Evolutionary conservation across 1,140 invertebrate genomes (phyloP).

Genomic region (Heliconius hermathena): DNA sequence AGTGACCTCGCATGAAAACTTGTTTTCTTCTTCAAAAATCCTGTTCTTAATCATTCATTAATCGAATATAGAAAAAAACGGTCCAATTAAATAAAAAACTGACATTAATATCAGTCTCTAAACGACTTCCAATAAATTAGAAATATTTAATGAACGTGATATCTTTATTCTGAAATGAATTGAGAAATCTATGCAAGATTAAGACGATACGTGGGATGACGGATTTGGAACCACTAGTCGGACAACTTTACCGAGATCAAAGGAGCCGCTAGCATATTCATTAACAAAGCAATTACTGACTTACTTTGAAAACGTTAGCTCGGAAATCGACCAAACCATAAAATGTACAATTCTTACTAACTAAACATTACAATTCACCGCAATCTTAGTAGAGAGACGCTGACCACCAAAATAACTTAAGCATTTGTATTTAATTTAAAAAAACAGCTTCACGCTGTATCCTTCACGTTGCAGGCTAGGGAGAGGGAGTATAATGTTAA

Average conservation of each 20-base stretch:
- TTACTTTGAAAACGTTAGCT: slow-evolving; percentile 66
- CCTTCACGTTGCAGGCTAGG: too few species aligned
- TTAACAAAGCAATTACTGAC: slow-evolving; percentile 76
- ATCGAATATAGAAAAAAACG: slow-evolving; percentile 44
- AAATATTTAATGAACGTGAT: slow-evolving; percentile 68
- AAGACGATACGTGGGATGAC: slow-evolving; percentile 50
- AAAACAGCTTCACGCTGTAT: too few species aligned
- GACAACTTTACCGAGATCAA: slow-evolving; percentile 65
- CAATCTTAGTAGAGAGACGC: slow-evolving; percentile 17
- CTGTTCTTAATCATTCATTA: slow-evolving; percentile 44
- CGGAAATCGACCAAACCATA: slow-evolving; percentile 55
- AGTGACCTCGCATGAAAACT: slow-evolving; percentile 14
- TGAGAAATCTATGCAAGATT: slow-evolving; percentile 56
- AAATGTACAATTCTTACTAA: slow-evolving; percentile 55
- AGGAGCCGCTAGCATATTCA: slow-evolving; percentile 65
- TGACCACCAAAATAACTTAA: slow-evolving; percentile 13
- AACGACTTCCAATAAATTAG: slow-evolving; percentile 67
- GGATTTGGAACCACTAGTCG: slow-evolving; percentile 63
- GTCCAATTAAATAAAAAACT: slow-evolving; percentile 57
- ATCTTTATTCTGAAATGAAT: slow-evolving; percentile 65
- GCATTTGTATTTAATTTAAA: not conserved
- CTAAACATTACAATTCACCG: slow-evolving; percentile 42
- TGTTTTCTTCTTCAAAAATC: slow-evolving; percentile 32
- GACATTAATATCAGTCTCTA: slow-evolving; percentile 44
- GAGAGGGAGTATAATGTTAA: too few species aligned